Percentiles rank a stretch among this genome's conserved stretches.
Conservation (phyloP, 2,113 vertebrate genomes). For the Struthio camelus region DNA sequence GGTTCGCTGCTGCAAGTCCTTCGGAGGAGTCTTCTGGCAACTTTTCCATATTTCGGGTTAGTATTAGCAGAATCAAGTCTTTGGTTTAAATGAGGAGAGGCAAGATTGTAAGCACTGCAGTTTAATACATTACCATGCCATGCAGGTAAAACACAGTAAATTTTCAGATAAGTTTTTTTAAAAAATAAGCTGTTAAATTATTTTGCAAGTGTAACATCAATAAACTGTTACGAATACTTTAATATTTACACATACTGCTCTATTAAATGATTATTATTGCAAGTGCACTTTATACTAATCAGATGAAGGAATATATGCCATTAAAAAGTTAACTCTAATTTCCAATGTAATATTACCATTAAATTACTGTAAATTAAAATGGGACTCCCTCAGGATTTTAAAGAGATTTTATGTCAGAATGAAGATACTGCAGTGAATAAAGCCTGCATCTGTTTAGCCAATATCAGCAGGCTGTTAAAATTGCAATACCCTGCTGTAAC, state of each 20-base stretch:
- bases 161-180: background rate
- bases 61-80: background rate
- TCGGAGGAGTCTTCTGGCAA: too few species aligned
- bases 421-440: background rate
- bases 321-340: conserved; percentile 43
- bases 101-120: background rate
- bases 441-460: background rate
- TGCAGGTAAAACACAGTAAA: background rate
- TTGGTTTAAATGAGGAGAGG: background rate
- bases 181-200: background rate
- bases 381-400: conserved; percentile 23
- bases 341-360: conserved; percentile 30
- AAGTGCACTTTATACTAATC: background rate
- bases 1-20: fast-evolving
- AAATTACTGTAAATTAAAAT: conserved; percentile 62
- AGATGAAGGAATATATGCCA: background rate
- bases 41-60: background rate
- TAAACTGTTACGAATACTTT: background rate
- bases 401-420: background rate
- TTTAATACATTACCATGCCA: fast-evolving
- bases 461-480: background rate
- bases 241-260: background rate
- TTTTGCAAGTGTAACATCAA: background rate
- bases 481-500: background rate
- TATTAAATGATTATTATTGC: background rate